Base-by-base conservation (phyloP, 2,797 vertebrate species). In the Limosa lapponica region DNA sequence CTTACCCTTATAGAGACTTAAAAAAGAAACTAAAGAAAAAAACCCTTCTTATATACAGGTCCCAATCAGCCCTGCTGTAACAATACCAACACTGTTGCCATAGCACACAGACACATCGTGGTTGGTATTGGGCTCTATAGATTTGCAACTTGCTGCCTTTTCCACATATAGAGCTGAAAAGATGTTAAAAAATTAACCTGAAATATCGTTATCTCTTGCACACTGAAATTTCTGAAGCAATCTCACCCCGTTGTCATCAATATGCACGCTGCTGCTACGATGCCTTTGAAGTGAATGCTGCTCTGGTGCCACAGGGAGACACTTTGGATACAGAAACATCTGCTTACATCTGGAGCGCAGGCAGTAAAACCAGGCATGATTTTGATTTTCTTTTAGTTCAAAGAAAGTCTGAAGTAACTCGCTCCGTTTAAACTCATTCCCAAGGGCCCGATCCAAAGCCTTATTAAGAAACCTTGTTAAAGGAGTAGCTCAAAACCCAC, bases 361-460 rank as follows among this genome's bases (percentile, higher is more conserved):
- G 90, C 92, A 90, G 67, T 79, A 55, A 95, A 93, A 44, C 19
- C 57, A 81, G 61, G 61, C 79, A 92, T 27, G 70, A 72, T 64
- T 82, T 51, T 90, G n/a, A 89, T 83, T 89, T 91, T 77, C 62
- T 92, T 79, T 79, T 22, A 82, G 84, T 95, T 94, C 90, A 97
- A 93, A 95, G 73, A 54, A 57, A 85, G 54, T n/a, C 62, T 89
- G 70, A 96, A 84, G 34, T 74, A 67, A 65, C 52, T 90, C 22
- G 10, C 30, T 87, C 44, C 49, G 48, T 74, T 89, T 65, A 74
- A 74, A 41, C 24, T 82, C 28, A 61, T 78, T 92, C 72, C 70
- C 52, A n/a, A 24, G 95, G 70, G 79, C 59, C 90, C 62, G 77
- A 92, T 88, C 82, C 91, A 93, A 93, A 90, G 39, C 41, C 54